phyloP scores from a whole-genome alignment of 2,888 invertebrate species.

The Tenthredo notha region DNA sequence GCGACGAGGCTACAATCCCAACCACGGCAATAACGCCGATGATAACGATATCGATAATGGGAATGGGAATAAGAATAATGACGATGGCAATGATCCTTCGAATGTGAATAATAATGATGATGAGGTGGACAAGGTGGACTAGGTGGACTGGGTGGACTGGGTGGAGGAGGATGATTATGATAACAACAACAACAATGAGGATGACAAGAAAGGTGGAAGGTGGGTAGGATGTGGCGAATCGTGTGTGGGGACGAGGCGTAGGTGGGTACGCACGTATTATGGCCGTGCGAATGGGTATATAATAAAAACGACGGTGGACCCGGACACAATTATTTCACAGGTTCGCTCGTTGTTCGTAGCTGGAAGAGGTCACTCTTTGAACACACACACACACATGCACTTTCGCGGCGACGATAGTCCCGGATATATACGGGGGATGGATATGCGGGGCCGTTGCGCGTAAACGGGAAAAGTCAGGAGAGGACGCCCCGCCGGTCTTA shows the following conservation, averaged over 20 bases:
- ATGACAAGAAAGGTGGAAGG: conserved; percentile 34
- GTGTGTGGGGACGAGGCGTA: not conserved
- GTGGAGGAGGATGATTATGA: conserved; percentile 52
- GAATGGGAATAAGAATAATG: not conserved
- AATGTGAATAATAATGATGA: not conserved
- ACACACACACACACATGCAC: conserved; percentile 8
- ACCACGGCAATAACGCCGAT: not conserved
- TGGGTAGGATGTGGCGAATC: not conserved
- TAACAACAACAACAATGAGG: conserved; percentile 53
- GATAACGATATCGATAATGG: not conserved
- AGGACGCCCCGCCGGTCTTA: conserved; percentile 57
- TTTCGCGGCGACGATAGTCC: conserved; percentile 25
- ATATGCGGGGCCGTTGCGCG: conserved; percentile 22
- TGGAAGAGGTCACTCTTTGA: conserved; percentile 1
- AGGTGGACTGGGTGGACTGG: not conserved
- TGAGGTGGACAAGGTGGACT: conserved; percentile 23
- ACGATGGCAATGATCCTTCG: not conserved
- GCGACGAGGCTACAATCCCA: conserved; percentile 31
- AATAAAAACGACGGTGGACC: conserved; percentile 18
- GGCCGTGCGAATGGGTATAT: not conserved
- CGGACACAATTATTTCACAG: conserved; percentile 24
- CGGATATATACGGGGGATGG: conserved; percentile 9
- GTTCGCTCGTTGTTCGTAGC: not conserved
- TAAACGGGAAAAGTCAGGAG: conserved; percentile 23
- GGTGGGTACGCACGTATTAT: conserved; percentile 16